Conservation (phyloP, 2,888 invertebrate species). For the Acanthosepion esculentum region DNA sequence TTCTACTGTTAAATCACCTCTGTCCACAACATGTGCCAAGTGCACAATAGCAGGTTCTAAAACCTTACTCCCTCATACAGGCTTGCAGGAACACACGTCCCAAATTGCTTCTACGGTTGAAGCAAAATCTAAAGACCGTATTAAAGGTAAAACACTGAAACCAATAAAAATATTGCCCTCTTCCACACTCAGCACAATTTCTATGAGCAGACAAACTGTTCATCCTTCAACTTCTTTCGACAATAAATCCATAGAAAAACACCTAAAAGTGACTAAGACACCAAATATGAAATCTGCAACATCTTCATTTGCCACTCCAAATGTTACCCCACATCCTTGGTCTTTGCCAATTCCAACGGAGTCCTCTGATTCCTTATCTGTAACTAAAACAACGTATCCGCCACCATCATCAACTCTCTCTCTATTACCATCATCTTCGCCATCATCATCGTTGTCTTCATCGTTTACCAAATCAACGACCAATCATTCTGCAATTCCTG, state of each 20-base stretch:
- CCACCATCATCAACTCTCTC: background rate
- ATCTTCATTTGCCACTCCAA: background rate
- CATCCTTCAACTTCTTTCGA: background rate
- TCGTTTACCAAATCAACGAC: conserved; percentile 33
- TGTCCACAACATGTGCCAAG: background rate
- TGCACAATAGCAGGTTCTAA: background rate
- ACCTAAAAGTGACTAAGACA: background rate
- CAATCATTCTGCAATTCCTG: background rate
- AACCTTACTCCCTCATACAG: background rate
- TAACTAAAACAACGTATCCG: background rate
- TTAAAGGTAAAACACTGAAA: background rate
- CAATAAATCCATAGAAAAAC: background rate
- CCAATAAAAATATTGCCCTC: background rate
- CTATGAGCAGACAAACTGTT: background rate
- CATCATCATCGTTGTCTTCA: conserved; percentile 33
- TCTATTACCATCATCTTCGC: background rate
- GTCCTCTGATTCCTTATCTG: background rate
- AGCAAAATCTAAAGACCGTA: background rate
- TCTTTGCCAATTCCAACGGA: background rate
- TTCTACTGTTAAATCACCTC: background rate
- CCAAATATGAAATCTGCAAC: background rate
- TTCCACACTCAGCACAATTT: background rate
- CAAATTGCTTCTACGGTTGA: background rate
- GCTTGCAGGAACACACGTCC: background rate
- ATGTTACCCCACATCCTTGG: background rate